Evolutionary conservation across 2,797 vertebrate genomes (phyloP).

Genomic region (Sitta carolinensis): DNA sequence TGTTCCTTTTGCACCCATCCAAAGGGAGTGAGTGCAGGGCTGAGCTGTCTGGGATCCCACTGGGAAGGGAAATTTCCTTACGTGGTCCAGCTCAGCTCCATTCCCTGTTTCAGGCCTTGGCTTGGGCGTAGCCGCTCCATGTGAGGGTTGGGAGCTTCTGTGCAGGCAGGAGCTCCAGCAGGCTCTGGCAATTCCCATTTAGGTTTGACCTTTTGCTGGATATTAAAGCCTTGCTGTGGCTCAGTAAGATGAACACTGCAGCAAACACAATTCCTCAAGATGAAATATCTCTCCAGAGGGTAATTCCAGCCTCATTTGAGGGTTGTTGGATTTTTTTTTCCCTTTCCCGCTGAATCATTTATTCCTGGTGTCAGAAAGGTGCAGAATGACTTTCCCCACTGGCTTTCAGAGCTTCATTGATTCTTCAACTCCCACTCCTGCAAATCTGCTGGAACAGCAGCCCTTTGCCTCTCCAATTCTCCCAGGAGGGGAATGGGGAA

Average conservation of each 20-base stretch:
- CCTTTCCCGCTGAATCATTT: constrained; percentile 63
- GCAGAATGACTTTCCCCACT: constrained; percentile 59
- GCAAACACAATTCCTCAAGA: constrained; percentile 67
- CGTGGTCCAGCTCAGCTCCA: neutral
- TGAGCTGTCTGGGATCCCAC: neutral
- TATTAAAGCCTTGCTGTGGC: constrained; percentile 49
- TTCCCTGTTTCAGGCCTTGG: neutral
- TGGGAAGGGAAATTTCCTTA: accelerated
- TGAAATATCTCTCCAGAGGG: constrained; percentile 70
- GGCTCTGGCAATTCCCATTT: constrained; percentile 32
- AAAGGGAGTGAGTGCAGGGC: neutral
- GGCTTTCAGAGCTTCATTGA: constrained; percentile 69
- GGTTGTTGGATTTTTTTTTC: constrained; percentile 36
- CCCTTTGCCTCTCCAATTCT: constrained; percentile 33
- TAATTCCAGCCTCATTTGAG: constrained; percentile 69
- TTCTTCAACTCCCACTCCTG: constrained; percentile 54
- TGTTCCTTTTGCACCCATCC: neutral
- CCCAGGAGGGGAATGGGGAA: neutral
- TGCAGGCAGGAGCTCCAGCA: neutral
- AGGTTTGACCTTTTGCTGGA: constrained; percentile 50
- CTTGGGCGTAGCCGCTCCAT: accelerated
- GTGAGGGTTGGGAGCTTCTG: neutral
- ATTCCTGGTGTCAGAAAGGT: constrained; percentile 75
- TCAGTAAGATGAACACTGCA: constrained; percentile 54
- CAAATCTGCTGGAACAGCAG: constrained; percentile 70